These are phyloP conservation scores for Symphodus melops DNA, from an alignment of 2,113 vertebrate species.

Conservation along the genomic window DNA sequence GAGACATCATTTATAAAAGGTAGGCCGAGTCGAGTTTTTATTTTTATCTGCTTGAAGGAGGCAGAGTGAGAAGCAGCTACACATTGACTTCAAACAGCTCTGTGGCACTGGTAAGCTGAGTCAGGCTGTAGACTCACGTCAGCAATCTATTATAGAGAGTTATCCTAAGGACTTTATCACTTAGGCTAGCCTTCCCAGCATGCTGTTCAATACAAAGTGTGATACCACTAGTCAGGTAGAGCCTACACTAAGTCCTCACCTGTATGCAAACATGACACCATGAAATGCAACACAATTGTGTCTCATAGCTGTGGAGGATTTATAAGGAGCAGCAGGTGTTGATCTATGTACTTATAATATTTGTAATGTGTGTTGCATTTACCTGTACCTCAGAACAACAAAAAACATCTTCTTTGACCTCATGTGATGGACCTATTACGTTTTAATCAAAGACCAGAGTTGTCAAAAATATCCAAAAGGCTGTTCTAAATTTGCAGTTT, in stretches of 20 bases:
- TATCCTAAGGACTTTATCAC: conserved; percentile 18
- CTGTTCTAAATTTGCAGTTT: too few species aligned
- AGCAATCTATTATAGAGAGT: conserved; percentile 34
- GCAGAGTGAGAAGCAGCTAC: conserved; percentile 13
- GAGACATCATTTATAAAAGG: conserved; percentile 2
- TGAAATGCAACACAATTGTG: not conserved
- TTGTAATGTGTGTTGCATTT: not conserved
- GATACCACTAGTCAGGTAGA: conserved; percentile 10
- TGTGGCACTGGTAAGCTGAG: conserved; percentile 41
- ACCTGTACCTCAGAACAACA: not conserved
- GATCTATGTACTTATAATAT: not conserved
- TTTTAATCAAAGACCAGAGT: conserved; percentile 18
- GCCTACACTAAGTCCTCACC: conserved; percentile 32
- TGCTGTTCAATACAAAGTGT: conserved; percentile 26
- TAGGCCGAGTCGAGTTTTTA: conserved; percentile 32
- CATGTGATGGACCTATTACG: not conserved
- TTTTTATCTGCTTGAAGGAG: conserved; percentile 38
- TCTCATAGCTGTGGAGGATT: not conserved
- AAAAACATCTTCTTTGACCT: not conserved
- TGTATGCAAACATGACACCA: conserved; percentile 23
- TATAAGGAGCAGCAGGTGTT: not conserved
- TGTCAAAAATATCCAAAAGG: conserved; percentile 13
- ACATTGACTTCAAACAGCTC: conserved; percentile 41
- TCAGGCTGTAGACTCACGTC: conserved; percentile 49
- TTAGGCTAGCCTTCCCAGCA: conserved; percentile 2